Evolutionary conservation across 2,113 vertebrate genomes (phyloP), one percentile per base, ranked within the genome.

Genomic region (Chloropsis cyanopogon): DNA sequence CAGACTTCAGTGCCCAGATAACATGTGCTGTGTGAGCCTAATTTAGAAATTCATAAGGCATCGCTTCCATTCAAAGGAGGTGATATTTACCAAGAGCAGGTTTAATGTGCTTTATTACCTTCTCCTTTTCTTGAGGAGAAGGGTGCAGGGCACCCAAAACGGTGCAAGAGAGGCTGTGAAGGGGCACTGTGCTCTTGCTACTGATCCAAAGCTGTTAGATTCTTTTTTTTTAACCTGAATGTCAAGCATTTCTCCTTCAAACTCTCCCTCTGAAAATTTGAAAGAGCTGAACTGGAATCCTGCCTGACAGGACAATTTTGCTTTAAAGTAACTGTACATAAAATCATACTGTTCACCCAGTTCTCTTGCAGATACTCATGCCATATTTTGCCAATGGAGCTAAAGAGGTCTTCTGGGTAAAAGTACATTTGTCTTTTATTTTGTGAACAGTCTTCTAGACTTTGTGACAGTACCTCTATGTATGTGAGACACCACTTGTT

Each of bases 231-330:
- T 11, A 22, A 46, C 10, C 52, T 71, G 33, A 69, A 86, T 88
- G 50, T 85, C 54, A 77, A 90, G 14, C 14, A 73, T 80, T 95
- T 95, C 46, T 57, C 33, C 52, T 85, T 91, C 71, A 88, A 76
- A 78, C 50, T 78, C 52, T 84, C 22, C 22, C 35, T 93, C 50
- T 59, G 54, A 80, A 66, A 64, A 50, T 90, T 73, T 69, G 42
- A 77, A 79, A 88, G 46, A 61, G 25, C 54, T 88, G 42, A 80
- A 71, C 59, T 86, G 52, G 42, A 85, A 92, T 77, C 16, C 41
- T 90, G 21, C 41, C 60, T 70, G 77, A 54, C 33, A 57, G 31
- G 57, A 50, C 53, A 26, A 90, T 89, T 90, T 85, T 71, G 31
- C 14, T 64, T 79, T 80, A 80, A 82, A 61, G 53, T 44, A 92